Base-by-base conservation (phyloP, 2,888 invertebrate species). In the Apocheima hispidaria region DNA sequence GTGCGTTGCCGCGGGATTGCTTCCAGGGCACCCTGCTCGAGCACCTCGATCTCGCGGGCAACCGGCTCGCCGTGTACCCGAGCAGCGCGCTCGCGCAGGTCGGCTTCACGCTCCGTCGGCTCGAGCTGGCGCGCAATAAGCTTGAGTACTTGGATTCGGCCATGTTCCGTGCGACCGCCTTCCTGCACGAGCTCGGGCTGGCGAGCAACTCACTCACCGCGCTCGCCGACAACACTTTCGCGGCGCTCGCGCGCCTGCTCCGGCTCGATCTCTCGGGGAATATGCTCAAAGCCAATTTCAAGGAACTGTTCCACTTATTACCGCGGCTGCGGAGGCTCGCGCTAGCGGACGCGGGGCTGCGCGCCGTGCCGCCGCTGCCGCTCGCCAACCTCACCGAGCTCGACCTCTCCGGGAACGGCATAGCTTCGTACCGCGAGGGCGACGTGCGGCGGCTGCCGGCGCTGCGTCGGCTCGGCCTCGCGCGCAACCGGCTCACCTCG, bases 121-220 rank as follows among this genome's bases (percentile, higher is more conserved):
- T 97, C 46, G 95, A 96, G 74, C 91, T 97, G 74, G 94, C 95
- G 0, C 92, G 94, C 59, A 98, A 98, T 82, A 94, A 94, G 40
- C 93, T 98, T 43, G 97, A 97, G 77, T 96, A 96, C 76, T 90
- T 97, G 50, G 97, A 97, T 78, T 95, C 96, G 46, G 96, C 96
- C 33, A 96, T 96, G 87, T 96, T 97, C 72, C 95, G 78, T 41
- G 71, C 81, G 0, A 82, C 96, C 20, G 94, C 96, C 9, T 95
- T 95, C 75, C 86, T 97, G 21, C 95, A 95, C 50, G 95, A 95
- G 68, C 90, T 97, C 30, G 95, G 96, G 78, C 85, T 97, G 60
- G 95, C 96, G 3, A 93, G 92, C 69, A 97, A 97, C 82, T 95
- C 95, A 66, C 93, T 97, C 48, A 96, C 96, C 0, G 96, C 96